phyloP scores from a whole-genome alignment of 1,140 invertebrate species.

The Macrobrachium nipponense region DNA sequence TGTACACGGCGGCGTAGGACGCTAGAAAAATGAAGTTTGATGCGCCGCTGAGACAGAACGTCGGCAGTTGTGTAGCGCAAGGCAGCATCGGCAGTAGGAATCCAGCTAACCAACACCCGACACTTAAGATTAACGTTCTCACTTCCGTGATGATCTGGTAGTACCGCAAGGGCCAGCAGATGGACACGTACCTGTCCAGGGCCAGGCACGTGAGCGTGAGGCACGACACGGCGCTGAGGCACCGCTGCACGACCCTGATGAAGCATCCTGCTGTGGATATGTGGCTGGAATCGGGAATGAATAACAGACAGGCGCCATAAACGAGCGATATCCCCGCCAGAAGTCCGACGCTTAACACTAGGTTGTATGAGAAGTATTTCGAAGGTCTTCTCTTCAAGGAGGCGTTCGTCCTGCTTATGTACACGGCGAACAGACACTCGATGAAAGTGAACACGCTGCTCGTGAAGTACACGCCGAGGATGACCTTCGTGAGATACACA shows the following conservation, averaged over 20 bases:
- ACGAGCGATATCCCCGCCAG: not conserved
- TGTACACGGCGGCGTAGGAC: constrained; percentile 28
- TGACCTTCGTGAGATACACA: too few species aligned
- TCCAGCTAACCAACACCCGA: constrained; percentile 18
- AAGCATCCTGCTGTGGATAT: not conserved
- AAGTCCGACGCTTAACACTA: constrained; percentile 3
- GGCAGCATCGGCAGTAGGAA: constrained; percentile 18
- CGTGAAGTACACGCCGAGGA: too few species aligned
- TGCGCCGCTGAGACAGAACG: not conserved
- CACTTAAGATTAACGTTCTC: constrained; percentile 1
- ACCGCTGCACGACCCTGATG: constrained; percentile 37
- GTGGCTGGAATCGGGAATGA: not conserved
- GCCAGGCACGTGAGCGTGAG: constrained; percentile 26
- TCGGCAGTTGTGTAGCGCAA: not conserved
- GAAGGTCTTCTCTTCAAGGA: too few species aligned
- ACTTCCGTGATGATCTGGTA: constrained; percentile 18
- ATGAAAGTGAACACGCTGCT: too few species aligned
- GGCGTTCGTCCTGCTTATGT: too few species aligned
- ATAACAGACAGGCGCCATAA: not conserved
- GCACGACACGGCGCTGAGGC: constrained; percentile 34
- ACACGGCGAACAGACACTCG: too few species aligned
- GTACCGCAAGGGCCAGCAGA: constrained; percentile 54
- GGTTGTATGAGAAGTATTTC: not conserved
- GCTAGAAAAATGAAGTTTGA: not conserved
- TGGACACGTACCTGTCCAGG: constrained; percentile 41